Evolutionary conservation across 1,140 invertebrate genomes (phyloP).

Genomic region (Polypedilum pembai): DNA sequence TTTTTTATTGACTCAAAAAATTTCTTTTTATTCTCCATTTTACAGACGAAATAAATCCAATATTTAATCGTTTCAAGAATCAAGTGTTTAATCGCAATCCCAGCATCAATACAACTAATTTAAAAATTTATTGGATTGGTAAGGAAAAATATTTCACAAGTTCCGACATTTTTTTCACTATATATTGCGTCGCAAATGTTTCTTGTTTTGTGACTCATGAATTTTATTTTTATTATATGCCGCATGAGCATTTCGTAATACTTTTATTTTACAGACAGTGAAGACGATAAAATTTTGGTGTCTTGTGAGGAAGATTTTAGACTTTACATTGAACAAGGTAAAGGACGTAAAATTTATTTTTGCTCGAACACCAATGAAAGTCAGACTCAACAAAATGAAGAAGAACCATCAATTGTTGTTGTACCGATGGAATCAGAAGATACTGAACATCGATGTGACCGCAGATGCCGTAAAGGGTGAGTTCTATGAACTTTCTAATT

Average conservation of each 20-base stretch:
- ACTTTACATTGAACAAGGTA: background rate
- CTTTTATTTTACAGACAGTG: background rate
- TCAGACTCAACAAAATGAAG: background rate
- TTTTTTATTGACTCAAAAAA: background rate
- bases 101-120: background rate
- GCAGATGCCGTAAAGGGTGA: background rate
- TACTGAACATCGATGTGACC: background rate
- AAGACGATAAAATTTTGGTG: background rate
- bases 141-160: conserved; percentile 12
- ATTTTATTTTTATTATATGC: background rate
- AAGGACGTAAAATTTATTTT: background rate
- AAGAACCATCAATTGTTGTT: background rate
- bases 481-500: background rate
- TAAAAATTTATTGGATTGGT: conserved; percentile 15
- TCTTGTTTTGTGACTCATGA: background rate
- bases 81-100: background rate
- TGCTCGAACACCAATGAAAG: background rate
- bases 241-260: background rate
- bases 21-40: background rate
- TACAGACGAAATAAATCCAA: background rate
- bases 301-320: background rate
- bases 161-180: conserved; percentile 2
- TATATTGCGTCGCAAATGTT: background rate
- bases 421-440: background rate
- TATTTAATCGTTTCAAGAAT: background rate